Evolutionary conservation across 2,113 vertebrate species (phyloP).

Genomic region (Peucedramus taeniatus): DNA sequence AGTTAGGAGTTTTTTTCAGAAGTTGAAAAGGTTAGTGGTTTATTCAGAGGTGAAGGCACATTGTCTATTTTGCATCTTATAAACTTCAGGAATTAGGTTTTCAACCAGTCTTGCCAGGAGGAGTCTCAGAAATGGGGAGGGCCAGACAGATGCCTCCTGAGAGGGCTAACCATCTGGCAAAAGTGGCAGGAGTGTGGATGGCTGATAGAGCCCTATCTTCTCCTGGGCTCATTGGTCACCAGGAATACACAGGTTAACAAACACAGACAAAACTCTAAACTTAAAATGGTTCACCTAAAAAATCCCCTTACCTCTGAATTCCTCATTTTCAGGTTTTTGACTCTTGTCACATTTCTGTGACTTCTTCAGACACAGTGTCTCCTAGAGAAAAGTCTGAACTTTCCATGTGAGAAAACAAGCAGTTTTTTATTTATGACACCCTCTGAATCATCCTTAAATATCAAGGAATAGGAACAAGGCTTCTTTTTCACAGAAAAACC

Average conservation of each 20-base stretch:
- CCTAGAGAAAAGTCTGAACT: background rate
- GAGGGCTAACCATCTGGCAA: background rate
- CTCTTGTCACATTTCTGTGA: background rate
- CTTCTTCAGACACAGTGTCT: background rate
- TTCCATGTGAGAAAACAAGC: background rate
- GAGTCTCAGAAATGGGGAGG: background rate
- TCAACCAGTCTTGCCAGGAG: background rate
- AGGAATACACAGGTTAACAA: background rate
- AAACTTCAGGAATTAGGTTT: background rate
- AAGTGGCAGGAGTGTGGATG: background rate
- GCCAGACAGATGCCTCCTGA: background rate
- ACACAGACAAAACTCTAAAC: background rate
- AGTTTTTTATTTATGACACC: conserved; percentile 5
- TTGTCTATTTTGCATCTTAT: background rate
- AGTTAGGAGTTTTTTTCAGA: background rate
- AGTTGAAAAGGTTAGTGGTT: background rate
- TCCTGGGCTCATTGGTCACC: background rate
- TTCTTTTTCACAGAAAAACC: background rate
- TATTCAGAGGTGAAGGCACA: background rate
- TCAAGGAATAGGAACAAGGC: background rate
- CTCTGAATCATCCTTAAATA: conserved; percentile 23
- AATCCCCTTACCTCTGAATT: background rate
- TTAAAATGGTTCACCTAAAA: background rate
- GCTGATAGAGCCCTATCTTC: background rate
- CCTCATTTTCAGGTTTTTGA: background rate